Base-by-base conservation (phyloP, 2,797 vertebrate species). In the Typhlichthys eigenmanni region DNA sequence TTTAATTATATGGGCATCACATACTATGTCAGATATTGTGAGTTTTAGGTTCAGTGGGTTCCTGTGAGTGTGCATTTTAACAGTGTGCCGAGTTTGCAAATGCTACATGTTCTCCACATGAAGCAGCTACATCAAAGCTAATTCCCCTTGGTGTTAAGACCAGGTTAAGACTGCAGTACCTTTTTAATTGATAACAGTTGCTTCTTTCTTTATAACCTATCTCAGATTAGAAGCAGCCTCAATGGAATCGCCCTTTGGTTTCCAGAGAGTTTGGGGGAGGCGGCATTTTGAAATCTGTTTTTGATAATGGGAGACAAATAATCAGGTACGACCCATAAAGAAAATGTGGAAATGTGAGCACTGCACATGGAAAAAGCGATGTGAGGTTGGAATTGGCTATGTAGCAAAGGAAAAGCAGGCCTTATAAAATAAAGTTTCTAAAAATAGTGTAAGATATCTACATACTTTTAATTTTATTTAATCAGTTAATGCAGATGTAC, bases 251-350 rank as follows among this genome's bases (percentile, higher is more conserved):
- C 72, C 70, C 75, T 69, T 75, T 79, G 69, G 76, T 82, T 85
- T 86, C 78, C 74, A 87, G 72, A 64, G 83, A 29, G 24, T 29
- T 29, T 29, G 4, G 24, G 24, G 24, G 87, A 88, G 84, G 81
- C 81, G 81, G 77, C 58, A 75, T 78, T 79, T 64, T 13, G 60
- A 88, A 89, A 88, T 88, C 76, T 85, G 88, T 83, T 88, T 91
- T 85, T 89, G 82, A 90, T 88, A 89, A 66, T 66, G 67, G 67
- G 86, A 85, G 86, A 89, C 87, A 92, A 90, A 88, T 88, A 87
- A 81, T 85, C 83, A 75, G 75, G 73, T 88, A 80, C 79, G 82
- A 82, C 81, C 84, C 66, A 86, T 91, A 87, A 90, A 89, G 78
- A 79, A 83, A 79, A 85, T 83, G 71, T 66, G 82, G 86, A 91